Base-by-base conservation (phyloP, 2,888 invertebrate species). In the Sphaerophoria taeniata region DNA sequence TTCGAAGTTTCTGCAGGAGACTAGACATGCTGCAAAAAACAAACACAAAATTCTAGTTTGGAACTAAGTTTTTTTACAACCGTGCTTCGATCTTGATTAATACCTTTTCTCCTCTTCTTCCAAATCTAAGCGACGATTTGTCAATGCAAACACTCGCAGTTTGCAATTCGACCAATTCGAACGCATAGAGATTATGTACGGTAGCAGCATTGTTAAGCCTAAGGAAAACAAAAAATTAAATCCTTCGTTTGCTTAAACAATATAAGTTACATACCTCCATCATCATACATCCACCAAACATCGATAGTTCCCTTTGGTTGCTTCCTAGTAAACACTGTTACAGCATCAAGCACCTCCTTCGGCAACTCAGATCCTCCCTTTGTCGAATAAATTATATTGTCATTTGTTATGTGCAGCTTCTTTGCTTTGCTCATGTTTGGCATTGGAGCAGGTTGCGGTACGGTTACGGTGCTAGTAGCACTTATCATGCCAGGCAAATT, bases 281-380 rank as follows among this genome's bases (percentile, higher is more conserved):
- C 98, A 91, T 98, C 98, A 91, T 98, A 98, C 88, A 98, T 92
- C 98, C 98, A 99, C 97, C 98, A 98, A 58, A 98, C 98, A 92
- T 98, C 98, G 55, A 98, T 95, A 0, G 95, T 95, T 11, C 98
- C 97, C 83, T 95, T 94, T 73, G 95, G 94, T 92, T 97, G 94
- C 90, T 97, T 97, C 86, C 93, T 94, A 87, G 95, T 95, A 91
- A 97, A 97, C 87, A 96, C 93, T 12, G 95, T 95, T 92, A 96
- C 94, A 69, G 94, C 95, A 74, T 95, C 94, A 6, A 96, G 92
- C 67, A 96, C 93, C 55, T 95, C 94, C 87, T 94, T 94, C 0
- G 95, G 94, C 43, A 95, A 91, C 78, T 94, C 94, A 5, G 94
- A 91, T 0, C 94, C 95, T 45, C 93, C 93, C 31, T 94, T 93